phyloP scores from a whole-genome alignment of 37 sponge, comb jelly and placozoan genomes.

The Bolinopsis microptera region DNA sequence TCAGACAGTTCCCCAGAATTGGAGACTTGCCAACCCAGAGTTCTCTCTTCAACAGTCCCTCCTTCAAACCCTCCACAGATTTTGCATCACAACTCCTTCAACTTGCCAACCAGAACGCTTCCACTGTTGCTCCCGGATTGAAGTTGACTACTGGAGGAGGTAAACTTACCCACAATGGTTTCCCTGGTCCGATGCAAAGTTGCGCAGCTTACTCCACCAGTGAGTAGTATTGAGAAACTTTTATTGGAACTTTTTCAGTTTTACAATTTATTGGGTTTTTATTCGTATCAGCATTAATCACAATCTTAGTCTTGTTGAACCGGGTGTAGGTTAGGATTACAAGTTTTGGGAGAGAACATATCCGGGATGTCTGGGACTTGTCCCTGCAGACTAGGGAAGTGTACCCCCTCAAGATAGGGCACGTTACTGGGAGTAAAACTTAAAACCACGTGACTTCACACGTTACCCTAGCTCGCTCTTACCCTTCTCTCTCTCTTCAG shows the following conservation, averaged over 20 bases:
- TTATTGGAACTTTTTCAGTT: too few relatives aligned
- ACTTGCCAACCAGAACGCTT: too few relatives aligned
- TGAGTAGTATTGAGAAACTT: too few relatives aligned
- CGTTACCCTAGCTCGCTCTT: not conserved
- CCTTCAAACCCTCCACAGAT: not conserved
- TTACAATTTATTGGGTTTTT: too few relatives aligned
- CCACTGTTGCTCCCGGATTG: too few relatives aligned
- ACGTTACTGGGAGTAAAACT: not conserved
- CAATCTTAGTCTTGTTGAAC: too few relatives aligned
- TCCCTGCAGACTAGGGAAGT: not conserved
- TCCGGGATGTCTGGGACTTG: not conserved
- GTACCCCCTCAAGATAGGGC: not conserved
- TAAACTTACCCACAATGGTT: too few relatives aligned
- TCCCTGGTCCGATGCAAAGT: too few relatives aligned
- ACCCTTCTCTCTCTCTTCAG: slow-evolving; percentile 9
- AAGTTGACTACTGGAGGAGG: too few relatives aligned
- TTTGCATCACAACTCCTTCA: not conserved
- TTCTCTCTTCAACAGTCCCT: not conserved
- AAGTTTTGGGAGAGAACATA: not conserved
- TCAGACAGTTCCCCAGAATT: slow-evolving; percentile 14
- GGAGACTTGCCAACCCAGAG: not conserved
- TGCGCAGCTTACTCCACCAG: too few relatives aligned
- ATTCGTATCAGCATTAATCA: too few relatives aligned
- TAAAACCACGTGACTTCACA: not conserved
- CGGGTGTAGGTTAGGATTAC: not conserved